Percentiles rank a stretch among this genome's conserved stretches.
These are phyloP conservation scores for Pentamera pediparva DNA, from an alignment of 53 echinoderm and acorn worm genomes.

Conservation along the genomic window DNA sequence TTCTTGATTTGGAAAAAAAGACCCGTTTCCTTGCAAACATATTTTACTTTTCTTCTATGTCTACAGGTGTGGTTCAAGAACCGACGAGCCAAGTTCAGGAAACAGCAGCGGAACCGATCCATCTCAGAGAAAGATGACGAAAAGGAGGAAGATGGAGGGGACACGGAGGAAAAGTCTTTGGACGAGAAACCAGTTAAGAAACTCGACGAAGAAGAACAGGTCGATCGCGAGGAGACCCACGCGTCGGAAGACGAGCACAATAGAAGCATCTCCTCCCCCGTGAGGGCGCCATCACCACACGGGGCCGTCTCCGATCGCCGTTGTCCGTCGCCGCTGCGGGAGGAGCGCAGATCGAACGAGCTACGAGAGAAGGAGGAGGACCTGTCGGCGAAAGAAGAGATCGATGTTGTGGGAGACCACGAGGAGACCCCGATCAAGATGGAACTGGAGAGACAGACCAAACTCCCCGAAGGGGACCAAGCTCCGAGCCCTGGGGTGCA, in stretches of 20 bases:
- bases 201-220: constrained; percentile 35
- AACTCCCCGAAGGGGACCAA: background rate
- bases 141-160: background rate
- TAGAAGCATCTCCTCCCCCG: background rate
- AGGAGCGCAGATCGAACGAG: constrained; percentile 19
- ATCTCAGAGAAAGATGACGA: constrained; percentile 52
- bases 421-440: background rate
- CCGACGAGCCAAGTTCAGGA: constrained; percentile 94
- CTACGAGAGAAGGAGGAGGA: constrained; percentile 25
- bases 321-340: background rate
- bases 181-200: constrained; percentile 3
- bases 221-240: constrained; percentile 23
- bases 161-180: background rate
- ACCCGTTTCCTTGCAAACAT: too few species aligned
- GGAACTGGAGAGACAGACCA: background rate
- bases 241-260: constrained; percentile 20
- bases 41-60: background rate
- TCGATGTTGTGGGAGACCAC: background rate
- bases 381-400: background rate
- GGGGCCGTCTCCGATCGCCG: background rate
- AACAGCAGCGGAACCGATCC: constrained; percentile 88
- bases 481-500: background rate
- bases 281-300: background rate
- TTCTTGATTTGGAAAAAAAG: too few species aligned
- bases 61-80: constrained; percentile 99